phyloP scores from a whole-genome alignment of 2,797 vertebrate genomes.

The Sebastiscus tertius region DNA sequence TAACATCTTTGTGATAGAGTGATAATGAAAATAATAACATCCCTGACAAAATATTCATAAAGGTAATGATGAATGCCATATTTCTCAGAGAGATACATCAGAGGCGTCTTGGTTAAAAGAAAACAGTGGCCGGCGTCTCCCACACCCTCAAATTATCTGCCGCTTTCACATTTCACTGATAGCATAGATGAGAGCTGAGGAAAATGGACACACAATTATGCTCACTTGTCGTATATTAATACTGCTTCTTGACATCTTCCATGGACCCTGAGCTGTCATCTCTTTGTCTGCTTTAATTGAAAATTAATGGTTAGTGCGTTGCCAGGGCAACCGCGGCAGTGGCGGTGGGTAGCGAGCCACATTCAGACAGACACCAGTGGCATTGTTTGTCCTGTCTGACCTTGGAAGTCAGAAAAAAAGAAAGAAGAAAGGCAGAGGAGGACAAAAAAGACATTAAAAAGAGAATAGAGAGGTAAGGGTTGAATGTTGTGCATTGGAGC shows the following conservation, averaged over 20 bases:
- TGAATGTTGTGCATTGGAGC: constrained; percentile 81
- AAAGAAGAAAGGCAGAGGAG: constrained; percentile 80
- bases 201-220: constrained; percentile 99
- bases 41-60: constrained; percentile 80
- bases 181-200: constrained; percentile 84
- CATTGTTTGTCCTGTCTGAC: constrained; percentile 97
- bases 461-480: constrained; percentile 81
- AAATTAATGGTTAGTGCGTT: constrained; percentile 99
- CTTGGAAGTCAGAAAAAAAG: constrained; percentile 93
- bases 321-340: constrained; percentile 92
- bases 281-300: constrained; percentile 99
- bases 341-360: constrained; percentile 71
- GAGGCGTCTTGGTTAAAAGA: constrained; percentile 74
- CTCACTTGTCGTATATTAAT: constrained; percentile 99
- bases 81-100: constrained; percentile 76
- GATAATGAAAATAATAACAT: constrained; percentile 84
- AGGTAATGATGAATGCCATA: constrained; percentile 79
- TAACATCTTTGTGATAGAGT: constrained; percentile 72
- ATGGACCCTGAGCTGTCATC: constrained; percentile 99
- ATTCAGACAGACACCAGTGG: constrained; percentile 96
- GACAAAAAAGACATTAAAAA: constrained; percentile 80
- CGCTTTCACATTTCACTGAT: constrained; percentile 86
- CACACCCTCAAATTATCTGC: constrained; percentile 85
- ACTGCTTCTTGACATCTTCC: constrained; percentile 99
- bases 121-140: constrained; percentile 69